Base-by-base conservation (phyloP, 2,797 vertebrate species). In the Premnoplex brunnescens region DNA sequence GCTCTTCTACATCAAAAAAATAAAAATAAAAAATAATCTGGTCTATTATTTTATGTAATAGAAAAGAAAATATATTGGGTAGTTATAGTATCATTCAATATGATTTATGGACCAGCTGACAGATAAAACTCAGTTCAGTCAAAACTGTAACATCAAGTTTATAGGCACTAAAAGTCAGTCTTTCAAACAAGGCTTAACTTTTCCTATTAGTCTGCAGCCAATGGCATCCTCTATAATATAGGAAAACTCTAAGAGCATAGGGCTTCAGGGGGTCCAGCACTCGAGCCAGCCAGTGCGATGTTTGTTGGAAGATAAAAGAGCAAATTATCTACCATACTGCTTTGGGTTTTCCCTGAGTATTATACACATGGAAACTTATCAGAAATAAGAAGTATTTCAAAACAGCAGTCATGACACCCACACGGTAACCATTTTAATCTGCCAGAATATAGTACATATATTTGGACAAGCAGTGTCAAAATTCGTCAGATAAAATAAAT, bases 241-340 rank as follows among this genome's bases (percentile, higher is more conserved):
- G 69, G 66, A 77, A 85, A 90, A 71, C 14, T 34, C 28, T 66
- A 67, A 64, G 7, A 86, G 21, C 49, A 49, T 1, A 41, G 4
- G 7, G 6, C 9, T 43, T 64, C 44, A 54, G 5, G 17, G 18
- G 5, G 9, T 72, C 59, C 39, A 91, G n/a, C 27, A 56, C 24
- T 54, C 0, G 0, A 69, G n/a, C 7, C 30, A 88, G 27, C 11
- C 48, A 67, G 21, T n/a, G 83, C 23, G 2, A 0, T 41, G 55
- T 28, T 14, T 48, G 27, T 24, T 49, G 48, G 52, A 76, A 84
- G 19, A 36, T 14, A 68, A 75, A 94, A 30, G 19, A 55, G 18
- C 2, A 44, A 76, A 51, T 15, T 48, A 60, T 56, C 51, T 88
- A 52, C 36, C 0, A 0, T 20, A 78, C 12, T 20, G n/a, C 41